A percentile compares a stretch with the other conserved stretches of the same genome.
Evolutionary conservation across 2,113 vertebrate species (phyloP).

Genomic region (Heterotis niloticus): DNA sequence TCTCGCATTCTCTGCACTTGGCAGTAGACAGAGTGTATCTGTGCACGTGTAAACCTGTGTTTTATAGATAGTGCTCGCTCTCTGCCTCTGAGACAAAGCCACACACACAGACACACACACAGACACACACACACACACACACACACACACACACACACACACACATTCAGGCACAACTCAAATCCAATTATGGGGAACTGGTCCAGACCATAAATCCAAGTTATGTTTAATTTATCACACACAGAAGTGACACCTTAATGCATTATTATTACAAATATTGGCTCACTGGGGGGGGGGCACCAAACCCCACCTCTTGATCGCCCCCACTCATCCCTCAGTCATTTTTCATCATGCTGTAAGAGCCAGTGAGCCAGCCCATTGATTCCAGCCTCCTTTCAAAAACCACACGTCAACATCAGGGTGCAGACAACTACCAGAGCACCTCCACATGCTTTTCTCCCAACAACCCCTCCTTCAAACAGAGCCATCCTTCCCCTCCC

Average conservation of each 20-base stretch:
- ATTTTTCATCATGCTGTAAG: slow-evolving; percentile 65
- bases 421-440: slow-evolving; percentile 39
- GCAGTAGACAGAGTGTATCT: neutral
- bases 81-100: too few species aligned
- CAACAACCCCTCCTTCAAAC: neutral
- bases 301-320: slow-evolving; percentile 34
- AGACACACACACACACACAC: neutral
- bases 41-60: neutral
- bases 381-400: slow-evolving; percentile 55
- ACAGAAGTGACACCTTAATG: slow-evolving; percentile 66
- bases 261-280: slow-evolving; percentile 69
- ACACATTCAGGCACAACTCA: slow-evolving; percentile 10
- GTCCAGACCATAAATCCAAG: slow-evolving; percentile 7
- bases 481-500: neutral
- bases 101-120: neutral
- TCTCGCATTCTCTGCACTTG: neutral
- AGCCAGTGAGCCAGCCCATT: slow-evolving; percentile 63
- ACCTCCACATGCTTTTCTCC: slow-evolving; percentile 21
- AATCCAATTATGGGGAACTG: slow-evolving; percentile 23
- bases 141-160: neutral
- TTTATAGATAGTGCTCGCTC: neutral
- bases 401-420: slow-evolving; percentile 49
- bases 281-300: slow-evolving; percentile 43
- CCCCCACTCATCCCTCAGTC: slow-evolving; percentile 48
- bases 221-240: slow-evolving; percentile 72